These are phyloP conservation scores for Typhlichthys eigenmanni DNA, from an alignment of 2,797 vertebrate species.

Conservation along the genomic window DNA sequence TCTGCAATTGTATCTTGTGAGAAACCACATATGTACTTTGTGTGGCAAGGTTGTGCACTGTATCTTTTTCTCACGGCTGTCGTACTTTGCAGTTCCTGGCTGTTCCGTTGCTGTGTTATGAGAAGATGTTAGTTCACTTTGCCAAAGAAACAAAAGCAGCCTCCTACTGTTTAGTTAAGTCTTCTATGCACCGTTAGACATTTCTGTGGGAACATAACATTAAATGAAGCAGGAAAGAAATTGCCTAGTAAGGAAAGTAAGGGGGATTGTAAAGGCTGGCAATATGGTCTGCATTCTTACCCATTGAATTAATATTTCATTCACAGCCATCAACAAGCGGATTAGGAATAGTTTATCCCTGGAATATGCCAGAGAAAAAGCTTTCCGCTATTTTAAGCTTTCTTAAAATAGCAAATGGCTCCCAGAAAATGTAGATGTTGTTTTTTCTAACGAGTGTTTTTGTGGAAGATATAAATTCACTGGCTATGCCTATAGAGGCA, in stretches of 20 bases:
- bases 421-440: slow-evolving; percentile 43
- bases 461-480: slow-evolving; percentile 37
- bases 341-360: slow-evolving; percentile 57
- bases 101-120: not conserved
- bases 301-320: slow-evolving; percentile 69
- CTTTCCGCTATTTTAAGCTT: slow-evolving; percentile 67
- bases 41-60: too few relatives aligned
- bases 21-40: too few relatives aligned
- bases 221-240: slow-evolving; percentile 40
- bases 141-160: not conserved
- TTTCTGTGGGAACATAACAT: slow-evolving; percentile 33
- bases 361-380: slow-evolving; percentile 62
- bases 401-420: slow-evolving; percentile 57
- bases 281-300: slow-evolving; percentile 54
- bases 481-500: slow-evolving; percentile 42
- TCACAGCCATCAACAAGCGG: slow-evolving; percentile 50
- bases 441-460: slow-evolving; percentile 32
- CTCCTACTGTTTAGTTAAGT: slow-evolving; percentile 3
- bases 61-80: too few relatives aligned
- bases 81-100: too few relatives aligned
- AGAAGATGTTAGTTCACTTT: not conserved
- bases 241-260: slow-evolving; percentile 38
- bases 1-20: too few relatives aligned
- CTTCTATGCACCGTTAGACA: slow-evolving; percentile 11
- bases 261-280: slow-evolving; percentile 39